Base-by-base conservation (phyloP, 2,888 invertebrate genomes). In the Thymelicus sylvestris region DNA sequence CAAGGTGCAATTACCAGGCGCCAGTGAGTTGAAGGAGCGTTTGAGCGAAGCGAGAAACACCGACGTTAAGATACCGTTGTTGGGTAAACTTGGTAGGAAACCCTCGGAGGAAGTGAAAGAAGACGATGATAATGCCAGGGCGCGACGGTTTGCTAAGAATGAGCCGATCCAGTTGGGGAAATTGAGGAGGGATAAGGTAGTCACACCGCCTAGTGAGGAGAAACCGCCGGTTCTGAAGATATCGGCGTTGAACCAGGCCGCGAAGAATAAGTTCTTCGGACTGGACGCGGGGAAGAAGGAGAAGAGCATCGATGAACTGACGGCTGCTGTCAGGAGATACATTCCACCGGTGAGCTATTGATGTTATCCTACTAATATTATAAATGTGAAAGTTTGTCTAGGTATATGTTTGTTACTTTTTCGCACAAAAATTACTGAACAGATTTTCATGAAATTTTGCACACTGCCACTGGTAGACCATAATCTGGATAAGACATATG, bases 231-330 rank as follows among this genome's bases (percentile, higher is more conserved):
- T 89, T 1, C 77, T 92, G 61, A 91, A 90, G 79, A 91, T 93
- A 71, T 88, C 92, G 0, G 84, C 88, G 0, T 75, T 92, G 64
- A 93, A 91, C 72, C 89, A 89, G 72, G 89, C 83, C 2, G 93
- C 92, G 6, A 93, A 93, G 81, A 90, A 91, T 67, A 93, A 88
- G 80, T 93, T 93, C 86, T 93, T 93, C 67, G 93, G 93, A 0
- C 71, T 92, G 13, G 92, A 91, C 7, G 72, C 81, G 5, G 73
- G 76, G 41, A 91, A 89, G 81, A 90, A 88, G 69, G 92, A 90
- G 76, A 91, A 86, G 75, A 92, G 79, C 65, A 83, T 92, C 7
- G 93, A 93, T 59, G 93, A 93, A 74, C 74, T 92, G 65, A 81
- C 91, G 0, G 93, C 93, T 38, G 90, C 92, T 59, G 92, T 93